A percentile compares a stretch with the other conserved stretches of the same genome.
Evolutionary conservation across 2,113 vertebrate genomes (phyloP).

Genomic region (Ptilorrhoa leucosticta): DNA sequence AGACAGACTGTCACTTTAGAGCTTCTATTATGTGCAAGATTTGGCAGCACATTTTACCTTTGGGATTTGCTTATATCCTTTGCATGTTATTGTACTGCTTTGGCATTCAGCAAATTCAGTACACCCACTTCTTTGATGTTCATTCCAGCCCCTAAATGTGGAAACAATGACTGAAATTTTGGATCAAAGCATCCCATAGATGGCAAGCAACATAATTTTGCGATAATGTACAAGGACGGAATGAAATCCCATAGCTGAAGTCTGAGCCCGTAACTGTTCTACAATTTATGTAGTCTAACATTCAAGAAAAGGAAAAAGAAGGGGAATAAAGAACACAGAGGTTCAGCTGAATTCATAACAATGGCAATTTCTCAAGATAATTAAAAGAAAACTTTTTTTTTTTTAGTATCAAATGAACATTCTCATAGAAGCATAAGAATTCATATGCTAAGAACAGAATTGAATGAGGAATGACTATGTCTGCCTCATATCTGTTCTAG

Average conservation of each 20-base stretch:
- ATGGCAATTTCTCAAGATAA: background rate
- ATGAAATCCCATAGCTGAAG: background rate
- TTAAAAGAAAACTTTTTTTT: background rate
- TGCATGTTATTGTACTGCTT: slow-evolving; percentile 78
- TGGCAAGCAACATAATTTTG: slow-evolving; percentile 62
- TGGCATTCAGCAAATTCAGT: slow-evolving; percentile 77
- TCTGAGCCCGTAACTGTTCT: slow-evolving; percentile 32
- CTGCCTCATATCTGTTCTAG: background rate
- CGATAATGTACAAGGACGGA: slow-evolving; percentile 66
- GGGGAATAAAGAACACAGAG: background rate
- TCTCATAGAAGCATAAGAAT: background rate
- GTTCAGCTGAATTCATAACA: background rate
- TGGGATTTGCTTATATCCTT: slow-evolving; percentile 82
- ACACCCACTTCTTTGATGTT: slow-evolving; percentile 78
- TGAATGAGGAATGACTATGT: background rate
- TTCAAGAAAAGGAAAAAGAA: slow-evolving; percentile 16
- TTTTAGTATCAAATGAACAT: background rate
- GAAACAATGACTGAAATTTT: slow-evolving; percentile 82
- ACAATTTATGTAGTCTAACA: slow-evolving; percentile 3
- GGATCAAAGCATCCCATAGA: slow-evolving; percentile 76
- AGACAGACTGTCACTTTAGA: slow-evolving; percentile 77
- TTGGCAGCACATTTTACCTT: slow-evolving; percentile 76
- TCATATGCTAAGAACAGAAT: background rate
- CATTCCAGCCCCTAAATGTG: slow-evolving; percentile 79
- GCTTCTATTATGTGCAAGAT: slow-evolving; percentile 78